phyloP scores from a whole-genome alignment of 2,113 vertebrate genomes.

The Fulmarus glacialis region DNA sequence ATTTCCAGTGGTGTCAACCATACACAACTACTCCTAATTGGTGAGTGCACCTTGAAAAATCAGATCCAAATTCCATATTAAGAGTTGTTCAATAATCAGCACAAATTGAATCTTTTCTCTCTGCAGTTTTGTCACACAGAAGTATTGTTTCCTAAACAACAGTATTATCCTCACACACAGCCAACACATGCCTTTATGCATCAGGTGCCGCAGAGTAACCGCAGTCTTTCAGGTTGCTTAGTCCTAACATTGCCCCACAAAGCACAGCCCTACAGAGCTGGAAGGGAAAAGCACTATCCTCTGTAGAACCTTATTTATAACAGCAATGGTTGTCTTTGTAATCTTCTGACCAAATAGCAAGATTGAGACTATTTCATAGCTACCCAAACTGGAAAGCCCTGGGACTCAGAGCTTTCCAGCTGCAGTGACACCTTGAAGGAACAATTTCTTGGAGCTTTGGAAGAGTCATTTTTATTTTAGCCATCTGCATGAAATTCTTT shows the following conservation, averaged over 20 bases:
- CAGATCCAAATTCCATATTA: not conserved
- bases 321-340: rapidly evolving
- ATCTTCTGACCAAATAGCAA: not conserved
- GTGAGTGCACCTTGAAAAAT: not conserved
- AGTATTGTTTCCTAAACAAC: not conserved
- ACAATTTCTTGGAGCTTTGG: not conserved
- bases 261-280: not conserved
- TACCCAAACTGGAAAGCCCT: not conserved
- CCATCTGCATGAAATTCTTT: not conserved
- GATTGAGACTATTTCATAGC: not conserved
- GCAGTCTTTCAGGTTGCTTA: not conserved
- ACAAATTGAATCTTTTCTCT: not conserved
- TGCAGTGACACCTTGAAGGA: not conserved
- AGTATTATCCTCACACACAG: not conserved
- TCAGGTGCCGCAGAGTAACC: not conserved
- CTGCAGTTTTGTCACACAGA: not conserved
- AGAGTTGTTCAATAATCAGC: not conserved
- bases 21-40: not conserved
- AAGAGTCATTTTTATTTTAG: not conserved
- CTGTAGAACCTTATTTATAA: not conserved
- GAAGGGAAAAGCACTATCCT: not conserved
- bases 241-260: rapidly evolving
- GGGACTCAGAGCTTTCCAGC: not conserved
- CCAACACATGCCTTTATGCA: not conserved
- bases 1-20: not conserved